Conservation (phyloP, 2,797 vertebrate species). For the Pagetopsis macropterus region DNA sequence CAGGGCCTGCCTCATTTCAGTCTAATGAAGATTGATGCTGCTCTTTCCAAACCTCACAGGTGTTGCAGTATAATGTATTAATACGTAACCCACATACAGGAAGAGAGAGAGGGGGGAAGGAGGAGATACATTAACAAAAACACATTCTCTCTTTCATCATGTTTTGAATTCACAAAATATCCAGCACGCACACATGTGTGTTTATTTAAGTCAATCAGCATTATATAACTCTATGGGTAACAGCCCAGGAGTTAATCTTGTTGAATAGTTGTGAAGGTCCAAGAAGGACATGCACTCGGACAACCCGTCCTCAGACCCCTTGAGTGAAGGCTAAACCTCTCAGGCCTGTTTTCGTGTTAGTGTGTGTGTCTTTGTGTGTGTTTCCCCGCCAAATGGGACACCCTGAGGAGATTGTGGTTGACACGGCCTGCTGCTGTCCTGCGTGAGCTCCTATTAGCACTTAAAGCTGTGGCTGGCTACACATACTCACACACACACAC, state of each 20-base stretch:
- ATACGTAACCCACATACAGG: constrained; percentile 77
- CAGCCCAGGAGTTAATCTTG: constrained; percentile 59
- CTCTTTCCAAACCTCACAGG: constrained; percentile 76
- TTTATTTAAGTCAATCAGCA: constrained; percentile 29
- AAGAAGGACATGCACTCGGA: constrained; percentile 61
- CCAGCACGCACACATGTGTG: constrained; percentile 11
- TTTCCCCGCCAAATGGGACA: constrained; percentile 79
- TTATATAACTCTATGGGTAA: constrained; percentile 38
- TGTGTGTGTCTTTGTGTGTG: constrained; percentile 41
- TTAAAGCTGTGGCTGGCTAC: constrained; percentile 57
- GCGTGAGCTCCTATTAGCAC: constrained; percentile 76
- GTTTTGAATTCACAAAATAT: constrained; percentile 31
- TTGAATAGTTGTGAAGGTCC: constrained; percentile 63
- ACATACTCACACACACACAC: constrained; percentile 33
- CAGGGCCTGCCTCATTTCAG: constrained; percentile 80
- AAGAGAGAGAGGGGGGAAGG: constrained; percentile 10
- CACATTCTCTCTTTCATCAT: constrained; percentile 29
- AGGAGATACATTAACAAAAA: constrained; percentile 39
- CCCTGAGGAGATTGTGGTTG: constrained; percentile 80
- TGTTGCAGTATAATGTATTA: constrained; percentile 75
- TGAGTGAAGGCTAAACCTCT: constrained; percentile 66
- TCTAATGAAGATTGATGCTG: constrained; percentile 85
- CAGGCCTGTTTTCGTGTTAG: constrained; percentile 38
- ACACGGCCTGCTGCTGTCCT: constrained; percentile 80
- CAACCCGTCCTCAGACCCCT: constrained; percentile 54